Evolutionary conservation across 2,888 invertebrate species (phyloP).

Genomic region (Chelonus formosanus): DNA sequence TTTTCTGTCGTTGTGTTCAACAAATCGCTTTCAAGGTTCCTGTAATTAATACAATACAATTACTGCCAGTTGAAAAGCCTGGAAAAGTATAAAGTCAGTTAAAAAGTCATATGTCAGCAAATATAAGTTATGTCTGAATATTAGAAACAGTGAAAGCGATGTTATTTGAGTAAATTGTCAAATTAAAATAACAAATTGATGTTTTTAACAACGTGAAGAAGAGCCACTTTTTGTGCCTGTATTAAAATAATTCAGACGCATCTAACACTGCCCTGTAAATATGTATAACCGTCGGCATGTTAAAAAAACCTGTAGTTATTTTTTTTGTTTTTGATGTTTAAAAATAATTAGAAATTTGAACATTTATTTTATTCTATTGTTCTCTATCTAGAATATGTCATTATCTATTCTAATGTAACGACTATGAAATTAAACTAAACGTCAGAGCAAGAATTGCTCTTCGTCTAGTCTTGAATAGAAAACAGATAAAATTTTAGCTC

Average conservation of each 20-base stretch:
- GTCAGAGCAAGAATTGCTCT: not conserved
- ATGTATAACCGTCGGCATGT: slow-evolving; percentile 12
- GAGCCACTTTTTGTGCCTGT: slow-evolving; percentile 50
- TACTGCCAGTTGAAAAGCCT: slow-evolving; percentile 11
- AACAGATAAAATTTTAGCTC: too few species aligned
- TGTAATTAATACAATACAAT: not conserved
- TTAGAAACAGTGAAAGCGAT: slow-evolving; percentile 17
- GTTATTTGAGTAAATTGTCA: slow-evolving; percentile 7
- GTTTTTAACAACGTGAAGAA: slow-evolving; percentile 7
- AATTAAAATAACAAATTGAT: not conserved
- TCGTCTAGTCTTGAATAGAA: slow-evolving; percentile 4
- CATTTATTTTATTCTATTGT: too few species aligned
- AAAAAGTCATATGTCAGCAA: not conserved
- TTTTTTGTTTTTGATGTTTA: not conserved
- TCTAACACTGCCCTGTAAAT: slow-evolving; percentile 59
- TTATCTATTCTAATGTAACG: too few species aligned
- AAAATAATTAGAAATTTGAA: too few species aligned
- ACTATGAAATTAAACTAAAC: too few species aligned
- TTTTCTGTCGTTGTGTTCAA: slow-evolving; percentile 9
- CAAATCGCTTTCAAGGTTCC: slow-evolving; percentile 25
- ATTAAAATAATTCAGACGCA: slow-evolving; percentile 49
- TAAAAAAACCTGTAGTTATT: slow-evolving; percentile 9
- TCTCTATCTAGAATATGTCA: too few species aligned
- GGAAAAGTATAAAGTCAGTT: not conserved
- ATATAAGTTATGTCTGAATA: too few species aligned